A percentile compares a stretch with the other conserved stretches of the same genome.
These are phyloP conservation scores for Cheilosia variabilis DNA, from an alignment of 2,888 invertebrate genomes.

Conservation along the genomic window DNA sequence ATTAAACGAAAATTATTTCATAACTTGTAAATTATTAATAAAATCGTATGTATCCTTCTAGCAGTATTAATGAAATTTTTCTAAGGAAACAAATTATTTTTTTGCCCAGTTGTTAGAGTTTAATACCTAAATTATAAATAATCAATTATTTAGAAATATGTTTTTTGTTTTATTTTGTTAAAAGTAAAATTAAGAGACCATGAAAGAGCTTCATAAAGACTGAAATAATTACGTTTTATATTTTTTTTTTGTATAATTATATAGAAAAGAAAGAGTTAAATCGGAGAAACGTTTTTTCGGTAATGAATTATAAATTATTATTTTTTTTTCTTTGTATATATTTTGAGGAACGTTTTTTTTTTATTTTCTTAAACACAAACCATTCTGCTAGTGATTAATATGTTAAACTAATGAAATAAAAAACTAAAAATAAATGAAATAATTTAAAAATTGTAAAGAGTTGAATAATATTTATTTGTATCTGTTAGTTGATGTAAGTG, in stretches of 20 bases:
- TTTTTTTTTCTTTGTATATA: slow-evolving; percentile 54
- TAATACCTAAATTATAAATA: slow-evolving; percentile 56
- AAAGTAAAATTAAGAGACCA: slow-evolving; percentile 49
- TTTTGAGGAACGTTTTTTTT: slow-evolving; percentile 40
- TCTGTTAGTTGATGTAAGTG: slow-evolving; percentile 52
- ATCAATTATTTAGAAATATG: slow-evolving; percentile 39
- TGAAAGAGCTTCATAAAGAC: slow-evolving; percentile 72
- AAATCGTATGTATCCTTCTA: slow-evolving; percentile 53
- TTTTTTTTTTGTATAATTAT: slow-evolving; percentile 54
- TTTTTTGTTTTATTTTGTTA: slow-evolving; percentile 51
- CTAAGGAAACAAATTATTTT: slow-evolving; percentile 51
- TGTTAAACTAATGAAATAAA: slow-evolving; percentile 29
- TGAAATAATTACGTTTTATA: slow-evolving; percentile 67
- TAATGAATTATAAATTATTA: slow-evolving; percentile 61
- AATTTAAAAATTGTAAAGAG: slow-evolving; percentile 63
- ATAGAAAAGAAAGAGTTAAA: slow-evolving; percentile 38
- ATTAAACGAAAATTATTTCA: not conserved
- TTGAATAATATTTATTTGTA: slow-evolving; percentile 74
- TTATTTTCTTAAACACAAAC: slow-evolving; percentile 35
- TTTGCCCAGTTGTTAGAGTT: slow-evolving; percentile 72
- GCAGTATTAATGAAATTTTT: slow-evolving; percentile 67
- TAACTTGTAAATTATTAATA: slow-evolving; percentile 39
- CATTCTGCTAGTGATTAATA: slow-evolving; percentile 68
- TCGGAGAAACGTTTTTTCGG: slow-evolving; percentile 47
- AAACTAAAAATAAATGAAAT: slow-evolving; percentile 13